Percentiles rank a stretch among this genome's conserved stretches.
These are phyloP conservation scores for Drosophila falleni DNA, from an alignment of 2,888 invertebrate genomes.

Conservation along the genomic window DNA sequence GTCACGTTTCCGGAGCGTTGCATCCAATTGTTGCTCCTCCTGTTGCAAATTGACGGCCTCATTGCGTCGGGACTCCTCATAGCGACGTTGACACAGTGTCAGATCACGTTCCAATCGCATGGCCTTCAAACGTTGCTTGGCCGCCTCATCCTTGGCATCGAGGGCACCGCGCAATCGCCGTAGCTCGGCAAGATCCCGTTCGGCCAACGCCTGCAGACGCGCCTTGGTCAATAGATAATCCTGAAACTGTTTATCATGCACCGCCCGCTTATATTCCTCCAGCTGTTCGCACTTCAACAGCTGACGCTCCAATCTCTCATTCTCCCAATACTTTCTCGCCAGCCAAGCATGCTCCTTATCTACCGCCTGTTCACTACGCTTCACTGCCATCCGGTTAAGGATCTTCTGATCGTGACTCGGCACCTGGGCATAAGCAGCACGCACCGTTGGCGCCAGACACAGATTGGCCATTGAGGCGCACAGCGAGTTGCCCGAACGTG, in stretches of 20 bases:
- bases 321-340: constrained; percentile 85
- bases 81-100: constrained; percentile 78
- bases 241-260: constrained; percentile 83
- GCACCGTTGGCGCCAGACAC: constrained; percentile 82
- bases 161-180: constrained; percentile 78
- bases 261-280: constrained; percentile 82
- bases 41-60: constrained; percentile 82
- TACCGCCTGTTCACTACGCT: constrained; percentile 80
- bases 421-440: constrained; percentile 81
- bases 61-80: constrained; percentile 81
- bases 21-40: constrained; percentile 83
- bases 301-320: constrained; percentile 84
- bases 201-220: constrained; percentile 82
- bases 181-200: constrained; percentile 81
- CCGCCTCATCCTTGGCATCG: constrained; percentile 80
- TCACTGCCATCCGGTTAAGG: constrained; percentile 85
- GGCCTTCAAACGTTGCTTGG: constrained; percentile 80
- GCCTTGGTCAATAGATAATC: constrained; percentile 83
- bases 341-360: constrained; percentile 84
- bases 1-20: constrained; percentile 82
- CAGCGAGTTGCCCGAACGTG: constrained; percentile 41
- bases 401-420: constrained; percentile 84
- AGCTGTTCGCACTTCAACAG: constrained; percentile 84
- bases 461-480: constrained; percentile 84
- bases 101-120: constrained; percentile 81